Evolutionary conservation across 2,797 vertebrate species (phyloP), one percentile per base, ranked within the genome.

Genomic region (Gymnothorax javanicus): DNA sequence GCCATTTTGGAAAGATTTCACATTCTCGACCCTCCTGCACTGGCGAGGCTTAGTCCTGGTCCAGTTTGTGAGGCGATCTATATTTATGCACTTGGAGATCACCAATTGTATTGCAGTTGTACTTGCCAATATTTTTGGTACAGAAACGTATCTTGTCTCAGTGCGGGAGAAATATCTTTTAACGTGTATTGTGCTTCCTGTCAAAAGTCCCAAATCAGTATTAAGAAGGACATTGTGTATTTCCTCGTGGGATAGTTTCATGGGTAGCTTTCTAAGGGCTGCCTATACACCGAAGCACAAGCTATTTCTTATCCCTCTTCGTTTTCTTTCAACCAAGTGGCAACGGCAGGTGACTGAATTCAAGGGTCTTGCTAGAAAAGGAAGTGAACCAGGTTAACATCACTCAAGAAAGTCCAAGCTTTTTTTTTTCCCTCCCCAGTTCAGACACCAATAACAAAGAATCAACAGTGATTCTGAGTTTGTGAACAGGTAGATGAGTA

Each of bases 231-330:
- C 25, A 7, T 82, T 56, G 1, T 52, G 33, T 7, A 43, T 86
- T 25, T 79, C 57, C 23, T 25, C 82, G 69, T 20, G 23, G 25
- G 33, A 67, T 33, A 57, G 60, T 20, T 64, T 25, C 67, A 62
- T 60, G 25, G 60, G 82, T 62, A 87, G 69, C 58, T 87, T 84
- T 84, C 20, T 57, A 58, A 87, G 85, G 73, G 54, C 73, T 86
- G 54, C 82, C 73, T 50, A 81, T 57, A 43, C 33, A 77, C 79
- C 56, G 58, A 87, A 88, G 88, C 88, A 88, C 88, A 88, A 87
- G 84, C 57, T 64, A 62, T 12, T 7, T 25, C 77, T 81, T 52
- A 59, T 71, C 85, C 27, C 43, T 2, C n/a, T 7, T 7, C 7
- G 4, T 82, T 58, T 57, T 82, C n/a, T 82, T 82, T 62, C 59